These are phyloP conservation scores for human (Homo sapiens) DNA, from an alignment of 2,113 vertebrate species.

Conservation along the genomic window DNA sequence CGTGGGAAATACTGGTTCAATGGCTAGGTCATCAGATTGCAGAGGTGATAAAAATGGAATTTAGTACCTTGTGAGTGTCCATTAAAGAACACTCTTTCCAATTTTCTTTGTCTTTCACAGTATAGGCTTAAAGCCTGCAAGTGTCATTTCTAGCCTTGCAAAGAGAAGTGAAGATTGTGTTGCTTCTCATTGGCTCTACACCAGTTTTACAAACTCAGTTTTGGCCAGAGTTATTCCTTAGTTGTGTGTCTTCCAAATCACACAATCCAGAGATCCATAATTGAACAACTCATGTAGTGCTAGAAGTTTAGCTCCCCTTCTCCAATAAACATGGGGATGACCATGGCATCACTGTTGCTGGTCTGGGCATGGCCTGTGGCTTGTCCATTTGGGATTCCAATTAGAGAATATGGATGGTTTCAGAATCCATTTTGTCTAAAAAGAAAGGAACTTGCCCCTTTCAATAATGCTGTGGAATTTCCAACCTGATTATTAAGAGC, in stretches of 20 bases:
- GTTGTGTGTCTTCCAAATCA: conserved; percentile 66
- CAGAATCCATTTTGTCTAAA: conserved; percentile 57
- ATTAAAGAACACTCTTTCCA: background rate
- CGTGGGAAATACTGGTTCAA: background rate
- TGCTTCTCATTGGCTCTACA: conserved; percentile 57
- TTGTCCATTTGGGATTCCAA: background rate
- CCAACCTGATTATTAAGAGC: conserved; percentile 69
- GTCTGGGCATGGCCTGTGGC: conserved; percentile 35
- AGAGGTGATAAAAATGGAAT: background rate
- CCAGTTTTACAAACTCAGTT: conserved; percentile 49
- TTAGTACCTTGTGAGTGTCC: background rate
- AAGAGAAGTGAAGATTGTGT: conserved; percentile 45
- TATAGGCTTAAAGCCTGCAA: background rate
- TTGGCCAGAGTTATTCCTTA: conserved; percentile 61
- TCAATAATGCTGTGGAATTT: conserved; percentile 70
- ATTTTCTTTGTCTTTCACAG: conserved; percentile 3
- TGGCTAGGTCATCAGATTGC: background rate
- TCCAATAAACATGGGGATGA: conserved; percentile 52
- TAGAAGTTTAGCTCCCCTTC: conserved; percentile 51
- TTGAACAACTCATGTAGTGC: background rate
- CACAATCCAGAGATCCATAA: conserved; percentile 54
- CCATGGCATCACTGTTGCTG: conserved; percentile 26
- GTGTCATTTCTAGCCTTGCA: conserved; percentile 34
- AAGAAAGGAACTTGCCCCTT: conserved; percentile 45
- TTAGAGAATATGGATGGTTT: conserved; percentile 44